Percentiles rank a stretch among this genome's conserved stretches.
These are phyloP conservation scores for Siniperca chuatsi DNA, from an alignment of 2,113 vertebrate species.

Conservation along the genomic window DNA sequence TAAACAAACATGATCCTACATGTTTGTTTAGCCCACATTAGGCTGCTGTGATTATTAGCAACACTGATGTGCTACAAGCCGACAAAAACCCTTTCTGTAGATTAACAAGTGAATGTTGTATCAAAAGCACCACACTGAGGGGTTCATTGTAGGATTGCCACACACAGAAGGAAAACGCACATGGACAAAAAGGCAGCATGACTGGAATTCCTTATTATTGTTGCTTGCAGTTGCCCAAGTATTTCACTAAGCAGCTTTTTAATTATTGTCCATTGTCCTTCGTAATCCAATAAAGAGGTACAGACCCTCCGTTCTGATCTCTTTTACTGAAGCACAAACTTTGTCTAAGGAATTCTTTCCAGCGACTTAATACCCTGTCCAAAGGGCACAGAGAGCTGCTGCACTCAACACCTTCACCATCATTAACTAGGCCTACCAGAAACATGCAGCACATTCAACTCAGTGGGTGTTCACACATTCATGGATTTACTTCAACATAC, in stretches of 20 bases:
- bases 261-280: constrained; percentile 42
- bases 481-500: neutral
- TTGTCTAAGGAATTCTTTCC: constrained; percentile 35
- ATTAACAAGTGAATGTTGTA: constrained; percentile 21
- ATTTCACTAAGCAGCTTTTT: constrained; percentile 72
- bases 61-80: neutral
- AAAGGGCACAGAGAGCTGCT: constrained; percentile 38
- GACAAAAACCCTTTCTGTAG: constrained; percentile 5
- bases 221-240: constrained; percentile 30
- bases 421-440: neutral
- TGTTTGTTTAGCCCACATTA: neutral
- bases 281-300: constrained; percentile 63
- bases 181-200: constrained; percentile 28
- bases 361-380: constrained; percentile 14
- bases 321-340: constrained; percentile 47
- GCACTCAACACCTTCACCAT: constrained; percentile 23
- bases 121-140: constrained; percentile 10
- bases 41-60: neutral
- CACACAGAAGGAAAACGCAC: constrained; percentile 25
- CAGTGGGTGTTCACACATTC: neutral
- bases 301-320: constrained; percentile 40
- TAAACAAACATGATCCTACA: neutral
- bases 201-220: constrained; percentile 49
- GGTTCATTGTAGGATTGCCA: constrained; percentile 35
- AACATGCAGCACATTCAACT: neutral